phyloP scores from a whole-genome alignment of 2,113 vertebrate genomes.

The Anthoscopus minutus region DNA sequence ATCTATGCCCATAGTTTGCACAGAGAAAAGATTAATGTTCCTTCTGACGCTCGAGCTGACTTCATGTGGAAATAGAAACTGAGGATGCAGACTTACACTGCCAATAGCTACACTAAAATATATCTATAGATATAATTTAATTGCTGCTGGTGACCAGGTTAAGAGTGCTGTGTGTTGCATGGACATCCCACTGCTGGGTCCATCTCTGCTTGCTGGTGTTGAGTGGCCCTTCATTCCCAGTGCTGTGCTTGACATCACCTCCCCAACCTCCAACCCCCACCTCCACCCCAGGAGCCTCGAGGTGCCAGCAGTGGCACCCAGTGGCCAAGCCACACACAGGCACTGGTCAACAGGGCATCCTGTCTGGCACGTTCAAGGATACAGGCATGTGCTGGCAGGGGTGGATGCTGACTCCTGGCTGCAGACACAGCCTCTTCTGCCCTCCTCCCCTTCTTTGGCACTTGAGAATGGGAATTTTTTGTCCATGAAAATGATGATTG shows the following conservation, averaged over 20 bases:
- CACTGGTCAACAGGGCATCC: neutral
- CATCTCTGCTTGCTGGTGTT: neutral
- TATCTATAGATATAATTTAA: neutral
- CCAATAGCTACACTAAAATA: neutral
- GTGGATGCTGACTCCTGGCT: neutral
- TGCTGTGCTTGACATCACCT: accelerated
- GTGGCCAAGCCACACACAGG: neutral
- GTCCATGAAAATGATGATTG: neutral
- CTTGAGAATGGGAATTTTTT: neutral
- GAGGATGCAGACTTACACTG: neutral
- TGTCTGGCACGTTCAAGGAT: accelerated
- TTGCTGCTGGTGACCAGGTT: neutral
- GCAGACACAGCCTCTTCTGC: neutral
- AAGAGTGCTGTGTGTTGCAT: neutral
- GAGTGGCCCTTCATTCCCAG: neutral
- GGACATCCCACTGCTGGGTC: neutral
- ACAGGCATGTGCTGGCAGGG: accelerated
- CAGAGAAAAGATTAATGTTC: neutral
- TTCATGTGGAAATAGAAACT: neutral
- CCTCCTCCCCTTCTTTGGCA: neutral
- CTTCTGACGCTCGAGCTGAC: neutral
- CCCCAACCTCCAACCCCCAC: neutral
- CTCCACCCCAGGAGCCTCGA: neutral
- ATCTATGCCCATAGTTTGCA: neutral
- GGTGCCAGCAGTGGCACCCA: neutral